A percentile compares a stretch with the other conserved stretches of the same genome.
phyloP scores from a whole-genome alignment of 2,797 vertebrate genomes.

The Cirrhinus mrigala region DNA sequence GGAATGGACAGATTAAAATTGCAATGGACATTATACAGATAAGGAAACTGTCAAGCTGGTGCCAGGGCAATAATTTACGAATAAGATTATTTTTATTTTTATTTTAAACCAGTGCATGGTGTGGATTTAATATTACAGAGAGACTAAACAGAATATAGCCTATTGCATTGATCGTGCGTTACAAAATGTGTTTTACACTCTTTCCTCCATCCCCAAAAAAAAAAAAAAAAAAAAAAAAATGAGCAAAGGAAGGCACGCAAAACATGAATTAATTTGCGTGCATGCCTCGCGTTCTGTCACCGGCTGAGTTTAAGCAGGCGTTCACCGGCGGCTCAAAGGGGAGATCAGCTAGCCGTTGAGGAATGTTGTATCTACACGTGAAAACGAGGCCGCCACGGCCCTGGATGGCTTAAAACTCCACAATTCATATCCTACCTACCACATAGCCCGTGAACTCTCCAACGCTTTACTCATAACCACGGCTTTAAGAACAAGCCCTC shows the following conservation, averaged over 20 bases:
- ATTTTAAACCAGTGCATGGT: neutral
- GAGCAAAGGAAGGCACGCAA: constrained; percentile 48
- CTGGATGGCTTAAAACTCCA: constrained; percentile 39
- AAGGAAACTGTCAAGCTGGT: neutral
- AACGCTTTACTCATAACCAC: constrained; percentile 68
- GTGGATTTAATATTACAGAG: neutral
- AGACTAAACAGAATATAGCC: neutral
- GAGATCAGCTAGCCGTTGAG: constrained; percentile 66
- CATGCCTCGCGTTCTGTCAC: constrained; percentile 66
- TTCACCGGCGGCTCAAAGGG: constrained; percentile 67
- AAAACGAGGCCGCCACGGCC: constrained; percentile 18
- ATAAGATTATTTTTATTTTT: neutral
- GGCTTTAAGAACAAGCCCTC: constrained; percentile 73
- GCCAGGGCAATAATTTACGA: neutral
- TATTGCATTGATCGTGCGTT: neutral
- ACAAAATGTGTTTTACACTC: constrained; percentile 16
- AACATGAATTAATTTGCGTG: constrained; percentile 62
- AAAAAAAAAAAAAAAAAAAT: constrained; percentile 65
- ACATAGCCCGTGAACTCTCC: constrained; percentile 69
- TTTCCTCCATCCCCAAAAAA: constrained; percentile 71
- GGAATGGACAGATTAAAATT: neutral
- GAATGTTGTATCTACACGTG: constrained; percentile 51
- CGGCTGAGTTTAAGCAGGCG: constrained; percentile 78
- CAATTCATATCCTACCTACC: constrained; percentile 69
- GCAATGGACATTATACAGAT: neutral